phyloP scores from a whole-genome alignment of 1,140 invertebrate species.

The Trachymyrmex cornetzi region DNA sequence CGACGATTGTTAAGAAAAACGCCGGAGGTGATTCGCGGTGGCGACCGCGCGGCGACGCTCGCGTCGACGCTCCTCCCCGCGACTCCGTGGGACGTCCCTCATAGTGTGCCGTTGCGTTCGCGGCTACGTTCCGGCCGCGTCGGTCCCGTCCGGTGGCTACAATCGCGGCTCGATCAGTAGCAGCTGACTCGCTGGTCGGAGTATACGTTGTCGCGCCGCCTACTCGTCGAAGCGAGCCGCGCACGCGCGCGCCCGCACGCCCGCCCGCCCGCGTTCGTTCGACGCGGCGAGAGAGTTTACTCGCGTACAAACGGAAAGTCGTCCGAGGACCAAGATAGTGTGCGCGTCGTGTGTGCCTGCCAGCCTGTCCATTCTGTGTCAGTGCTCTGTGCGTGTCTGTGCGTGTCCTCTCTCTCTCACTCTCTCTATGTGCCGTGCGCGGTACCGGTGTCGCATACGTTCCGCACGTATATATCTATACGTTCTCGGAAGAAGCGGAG shows the following conservation, averaged over 20 bases:
- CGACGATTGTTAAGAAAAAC: slow-evolving; percentile 1
- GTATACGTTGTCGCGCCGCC: slow-evolving; percentile 40
- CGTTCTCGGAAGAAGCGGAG: slow-evolving; percentile 40
- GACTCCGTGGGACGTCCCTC: slow-evolving; percentile 25
- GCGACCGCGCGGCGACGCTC: slow-evolving; percentile 58
- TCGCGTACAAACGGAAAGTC: slow-evolving; percentile 10
- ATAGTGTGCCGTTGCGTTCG: slow-evolving; percentile 43
- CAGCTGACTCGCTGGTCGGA: slow-evolving; percentile 77
- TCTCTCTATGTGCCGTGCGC: background rate
- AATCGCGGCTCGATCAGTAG: slow-evolving; percentile 68
- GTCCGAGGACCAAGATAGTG: slow-evolving; percentile 6
- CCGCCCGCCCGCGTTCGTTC: background rate
- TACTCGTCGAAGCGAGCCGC: slow-evolving; percentile 29
- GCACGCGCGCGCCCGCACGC: slow-evolving; percentile 20
- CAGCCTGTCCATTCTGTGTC: background rate
- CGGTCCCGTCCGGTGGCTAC: background rate
- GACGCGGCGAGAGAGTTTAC: slow-evolving; percentile 14
- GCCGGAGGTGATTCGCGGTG: background rate
- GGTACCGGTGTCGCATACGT: background rate
- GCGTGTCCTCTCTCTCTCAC: background rate
- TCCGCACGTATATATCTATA: slow-evolving; percentile 25
- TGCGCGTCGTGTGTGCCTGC: background rate
- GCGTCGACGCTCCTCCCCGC: slow-evolving; percentile 45
- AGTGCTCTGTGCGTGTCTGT: background rate
- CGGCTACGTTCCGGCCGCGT: slow-evolving; percentile 27